Evolutionary conservation across 2,888 invertebrate genomes (phyloP).

Genomic region (Didymodactylos carnosus): DNA sequence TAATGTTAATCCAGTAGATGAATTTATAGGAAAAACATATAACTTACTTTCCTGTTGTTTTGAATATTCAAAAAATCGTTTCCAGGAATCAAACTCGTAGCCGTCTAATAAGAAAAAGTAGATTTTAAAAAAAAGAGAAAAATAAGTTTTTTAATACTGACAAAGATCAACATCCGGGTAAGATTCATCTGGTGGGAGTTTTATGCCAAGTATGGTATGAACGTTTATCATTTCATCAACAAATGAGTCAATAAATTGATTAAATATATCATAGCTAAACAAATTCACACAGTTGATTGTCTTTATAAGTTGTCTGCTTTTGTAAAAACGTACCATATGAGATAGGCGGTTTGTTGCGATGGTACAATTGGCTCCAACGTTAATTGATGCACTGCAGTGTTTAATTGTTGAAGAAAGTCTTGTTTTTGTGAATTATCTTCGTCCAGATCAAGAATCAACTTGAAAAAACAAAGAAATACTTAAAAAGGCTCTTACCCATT

Average conservation of each 20-base stretch:
- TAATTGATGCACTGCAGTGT: background rate
- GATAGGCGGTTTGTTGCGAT: background rate
- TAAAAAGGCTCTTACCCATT: no score
- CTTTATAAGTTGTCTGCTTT: no score
- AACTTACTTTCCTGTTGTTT: background rate
- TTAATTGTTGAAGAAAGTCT: background rate
- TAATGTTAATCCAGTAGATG: background rate
- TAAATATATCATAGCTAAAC: background rate
- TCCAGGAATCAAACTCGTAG: background rate
- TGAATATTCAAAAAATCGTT: background rate
- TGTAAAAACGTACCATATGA: background rate
- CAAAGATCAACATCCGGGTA: background rate
- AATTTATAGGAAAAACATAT: background rate
- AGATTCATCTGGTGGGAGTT: background rate
- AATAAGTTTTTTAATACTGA: background rate
- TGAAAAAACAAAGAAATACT: no score
- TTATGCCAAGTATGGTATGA: background rate
- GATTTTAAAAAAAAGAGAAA: no score
- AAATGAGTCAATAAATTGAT: background rate
- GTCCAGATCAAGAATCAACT: no score
- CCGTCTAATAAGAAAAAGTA: background rate
- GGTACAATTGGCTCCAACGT: background rate
- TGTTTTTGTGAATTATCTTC: constrained; percentile 9
- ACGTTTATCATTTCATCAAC: background rate
- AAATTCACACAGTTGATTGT: background rate